Evolutionary conservation across 2,113 vertebrate species (phyloP), one percentile per base, ranked within the genome.

Genomic region (Hyperoodon ampullatus): DNA sequence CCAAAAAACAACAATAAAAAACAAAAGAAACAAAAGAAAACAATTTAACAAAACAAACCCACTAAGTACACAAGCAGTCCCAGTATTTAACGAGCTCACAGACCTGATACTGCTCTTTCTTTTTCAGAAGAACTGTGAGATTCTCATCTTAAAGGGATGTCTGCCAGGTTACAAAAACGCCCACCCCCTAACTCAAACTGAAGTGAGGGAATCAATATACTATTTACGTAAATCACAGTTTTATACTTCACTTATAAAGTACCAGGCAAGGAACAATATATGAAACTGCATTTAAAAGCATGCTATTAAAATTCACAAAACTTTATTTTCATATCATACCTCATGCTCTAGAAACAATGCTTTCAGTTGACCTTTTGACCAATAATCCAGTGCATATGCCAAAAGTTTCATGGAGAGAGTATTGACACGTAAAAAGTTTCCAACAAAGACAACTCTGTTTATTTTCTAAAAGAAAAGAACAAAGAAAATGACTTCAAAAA

Each of bases 381-480:
- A 99, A 84, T 99, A 99, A 98, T 99, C 99, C 99, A 99, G 98
- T 97, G 99, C 99, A 98, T 99, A 99, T 1, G 99, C 99, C 98
- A 99, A 93, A 97, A 99, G 99, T 98, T 99, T 99, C 99, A 99
- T 99, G 6, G 99, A 99, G 80, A 99, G 99, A 24, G 99, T 99
- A 99, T 99, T 99, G 96, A 99, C 99, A 96, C 99, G 99, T 90
- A 99, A 98, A 96, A 99, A 99, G 98, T 99, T 99, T 42, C 99
- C 99, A 96, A 99, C 99, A 98, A 99, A 99, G 92, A 99, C 98
- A 97, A 99, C 99, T 98, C 99, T 98, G 97, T 99, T 99, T 98
- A 99, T 99, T 98, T 99, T 99, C 99, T 99, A 86, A 77, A 98
- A 97, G 68, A 82, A 72, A 86, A 94, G 90, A 47, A 95, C 81